Conservation (phyloP, 2,113 vertebrate species). For the Scomber japonicus region DNA sequence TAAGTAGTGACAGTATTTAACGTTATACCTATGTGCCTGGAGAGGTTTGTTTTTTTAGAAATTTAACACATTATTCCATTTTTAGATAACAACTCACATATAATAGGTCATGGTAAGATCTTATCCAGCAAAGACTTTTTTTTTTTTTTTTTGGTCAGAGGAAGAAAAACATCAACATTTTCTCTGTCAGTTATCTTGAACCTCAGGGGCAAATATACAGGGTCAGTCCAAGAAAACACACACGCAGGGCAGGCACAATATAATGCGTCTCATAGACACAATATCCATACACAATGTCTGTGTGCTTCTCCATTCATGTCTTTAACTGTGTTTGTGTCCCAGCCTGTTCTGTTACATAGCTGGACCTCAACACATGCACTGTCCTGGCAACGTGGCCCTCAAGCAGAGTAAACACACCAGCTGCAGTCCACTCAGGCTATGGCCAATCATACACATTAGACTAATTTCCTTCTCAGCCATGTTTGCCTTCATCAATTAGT, state of each 20-base stretch:
- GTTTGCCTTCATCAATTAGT: slow-evolving; percentile 65
- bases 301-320: neutral
- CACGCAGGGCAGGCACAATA: neutral
- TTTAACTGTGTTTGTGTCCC: neutral
- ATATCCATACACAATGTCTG: neutral
- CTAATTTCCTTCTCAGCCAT: slow-evolving; percentile 63
- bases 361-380: slow-evolving; percentile 30
- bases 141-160: slow-evolving; percentile 10
- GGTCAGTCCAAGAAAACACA: slow-evolving; percentile 13
- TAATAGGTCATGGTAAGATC: slow-evolving; percentile 20
- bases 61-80: neutral
- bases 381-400: slow-evolving; percentile 58
- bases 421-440: slow-evolving; percentile 33
- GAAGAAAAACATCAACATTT: slow-evolving; percentile 48
- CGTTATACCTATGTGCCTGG: neutral
- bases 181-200: neutral
- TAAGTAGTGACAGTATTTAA: neutral
- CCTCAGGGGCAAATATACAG: slow-evolving; percentile 29
- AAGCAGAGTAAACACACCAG: slow-evolving; percentile 56
- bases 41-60: neutral
- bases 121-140: neutral
- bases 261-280: slow-evolving; percentile 3
- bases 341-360: slow-evolving; percentile 28
- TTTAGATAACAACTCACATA: slow-evolving; percentile 5
- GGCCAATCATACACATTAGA: slow-evolving; percentile 56